These are phyloP conservation scores for Anguilla megastoma DNA, from an alignment of 2,797 vertebrate genomes.

Conservation along the genomic window DNA sequence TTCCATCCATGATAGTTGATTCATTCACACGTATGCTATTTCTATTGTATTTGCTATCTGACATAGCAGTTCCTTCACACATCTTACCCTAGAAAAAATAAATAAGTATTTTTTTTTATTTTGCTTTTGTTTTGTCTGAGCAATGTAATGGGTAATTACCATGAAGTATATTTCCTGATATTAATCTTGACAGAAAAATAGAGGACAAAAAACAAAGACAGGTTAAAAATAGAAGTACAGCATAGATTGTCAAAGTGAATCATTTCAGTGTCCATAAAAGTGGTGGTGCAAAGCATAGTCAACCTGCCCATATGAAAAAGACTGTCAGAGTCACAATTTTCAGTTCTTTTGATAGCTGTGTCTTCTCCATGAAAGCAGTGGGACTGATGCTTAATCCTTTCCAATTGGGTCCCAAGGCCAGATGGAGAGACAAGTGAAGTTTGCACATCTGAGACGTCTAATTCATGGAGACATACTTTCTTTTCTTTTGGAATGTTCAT, in stretches of 20 bases:
- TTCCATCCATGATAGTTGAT: too few relatives aligned
- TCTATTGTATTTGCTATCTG: too few relatives aligned
- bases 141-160: constrained; percentile 44
- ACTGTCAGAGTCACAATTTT: constrained; percentile 10
- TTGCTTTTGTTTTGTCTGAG: not conserved
- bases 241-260: constrained; percentile 52
- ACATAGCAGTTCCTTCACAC: too few relatives aligned
- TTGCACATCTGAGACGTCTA: constrained; percentile 7
- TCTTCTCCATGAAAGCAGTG: not conserved
- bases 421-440: not conserved
- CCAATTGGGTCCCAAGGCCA: constrained; percentile 18
- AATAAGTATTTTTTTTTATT: not conserved
- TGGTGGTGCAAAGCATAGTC: constrained; percentile 18
- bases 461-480: not conserved
- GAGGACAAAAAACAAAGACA: constrained; percentile 46
- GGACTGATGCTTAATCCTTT: constrained; percentile 21
- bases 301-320: not conserved
- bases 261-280: constrained; percentile 41
- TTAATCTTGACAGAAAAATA: constrained; percentile 52
- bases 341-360: not conserved
- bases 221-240: constrained; percentile 21
- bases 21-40: too few relatives aligned
- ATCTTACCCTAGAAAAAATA: too few relatives aligned
- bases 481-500: not conserved
- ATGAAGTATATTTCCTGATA: constrained; percentile 32